These are phyloP conservation scores for Choreutis nemorana DNA, from an alignment of 2,888 invertebrate species.

Conservation along the genomic window DNA sequence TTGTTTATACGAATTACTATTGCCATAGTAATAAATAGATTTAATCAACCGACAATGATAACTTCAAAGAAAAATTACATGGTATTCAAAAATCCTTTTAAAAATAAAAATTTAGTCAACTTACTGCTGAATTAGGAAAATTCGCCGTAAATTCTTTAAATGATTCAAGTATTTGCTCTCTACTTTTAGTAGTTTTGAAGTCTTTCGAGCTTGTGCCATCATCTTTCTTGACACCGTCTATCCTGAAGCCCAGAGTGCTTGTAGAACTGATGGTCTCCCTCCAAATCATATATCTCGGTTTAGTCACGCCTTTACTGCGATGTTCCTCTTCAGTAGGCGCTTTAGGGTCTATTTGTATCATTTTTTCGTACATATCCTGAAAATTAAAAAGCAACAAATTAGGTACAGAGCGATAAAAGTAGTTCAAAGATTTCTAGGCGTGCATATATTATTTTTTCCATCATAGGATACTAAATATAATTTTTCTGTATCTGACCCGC, in stretches of 20 bases:
- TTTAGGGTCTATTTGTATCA: slow-evolving; percentile 90
- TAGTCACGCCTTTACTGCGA: slow-evolving; percentile 88
- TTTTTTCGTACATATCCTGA: slow-evolving; percentile 97
- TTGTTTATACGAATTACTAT: too few species aligned
- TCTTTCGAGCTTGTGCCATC: slow-evolving; percentile 94
- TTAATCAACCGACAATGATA: too few species aligned
- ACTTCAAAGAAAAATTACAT: too few species aligned
- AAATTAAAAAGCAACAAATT: slow-evolving; percentile 17
- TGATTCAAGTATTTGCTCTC: slow-evolving; percentile 81
- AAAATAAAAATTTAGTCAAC: slow-evolving; percentile 24
- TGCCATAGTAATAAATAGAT: too few species aligned
- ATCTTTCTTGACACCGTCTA: slow-evolving; percentile 91
- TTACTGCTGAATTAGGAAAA: slow-evolving; percentile 81
- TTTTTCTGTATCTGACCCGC: too few species aligned
- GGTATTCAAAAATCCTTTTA: too few species aligned
- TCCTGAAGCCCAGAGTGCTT: slow-evolving; percentile 94
- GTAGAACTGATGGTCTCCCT: slow-evolving; percentile 97
- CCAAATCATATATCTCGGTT: slow-evolving; percentile 96
- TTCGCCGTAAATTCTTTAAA: slow-evolving; percentile 83
- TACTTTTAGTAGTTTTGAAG: slow-evolving; percentile 91
- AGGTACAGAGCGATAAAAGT: slow-evolving; percentile 11
- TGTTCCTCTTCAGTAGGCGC: slow-evolving; percentile 94
- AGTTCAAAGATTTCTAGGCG: slow-evolving; percentile 10
- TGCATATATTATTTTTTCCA: too few species aligned
- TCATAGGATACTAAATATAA: too few species aligned